phyloP scores from a whole-genome alignment of 1,140 invertebrate genomes.

The honey bee (Apis mellifera) region DNA sequence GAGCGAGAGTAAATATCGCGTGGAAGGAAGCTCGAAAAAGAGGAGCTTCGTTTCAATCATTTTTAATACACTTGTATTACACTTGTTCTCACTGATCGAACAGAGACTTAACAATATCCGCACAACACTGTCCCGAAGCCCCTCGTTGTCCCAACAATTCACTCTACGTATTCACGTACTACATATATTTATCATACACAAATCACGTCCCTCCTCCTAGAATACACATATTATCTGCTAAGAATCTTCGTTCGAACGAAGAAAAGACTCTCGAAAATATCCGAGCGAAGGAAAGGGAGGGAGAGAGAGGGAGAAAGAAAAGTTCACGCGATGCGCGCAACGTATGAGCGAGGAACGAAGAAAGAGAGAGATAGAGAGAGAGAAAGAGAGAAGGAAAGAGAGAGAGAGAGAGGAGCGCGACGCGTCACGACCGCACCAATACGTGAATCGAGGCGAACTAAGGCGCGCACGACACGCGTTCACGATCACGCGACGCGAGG shows the following conservation, averaged over 20 bases:
- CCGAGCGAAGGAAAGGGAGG: too few species aligned
- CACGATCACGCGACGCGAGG: slow-evolving; percentile 31
- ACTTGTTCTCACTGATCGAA: not conserved
- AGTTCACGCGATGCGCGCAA: too few species aligned
- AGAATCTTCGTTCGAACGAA: too few species aligned
- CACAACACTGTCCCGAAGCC: not conserved
- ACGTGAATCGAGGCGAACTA: slow-evolving; percentile 49
- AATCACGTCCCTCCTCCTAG: too few species aligned
- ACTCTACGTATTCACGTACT: too few species aligned
- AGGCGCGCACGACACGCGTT: slow-evolving; percentile 32
- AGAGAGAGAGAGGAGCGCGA: not conserved
- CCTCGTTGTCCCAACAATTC: too few species aligned
- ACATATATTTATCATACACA: too few species aligned
- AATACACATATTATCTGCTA: too few species aligned
- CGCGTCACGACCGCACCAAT: slow-evolving; percentile 26
- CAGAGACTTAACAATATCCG: not conserved
- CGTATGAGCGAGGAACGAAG: too few species aligned
- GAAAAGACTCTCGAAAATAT: too few species aligned
- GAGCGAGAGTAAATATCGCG: not conserved
- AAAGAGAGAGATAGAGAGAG: not conserved
- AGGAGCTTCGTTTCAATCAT: not conserved
- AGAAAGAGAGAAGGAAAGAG: too few species aligned
- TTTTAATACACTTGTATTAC: not conserved
- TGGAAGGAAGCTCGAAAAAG: not conserved
- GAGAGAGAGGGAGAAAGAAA: too few species aligned